phyloP scores from a whole-genome alignment of 1,140 invertebrate genomes.

The Cheumatopsyche charites region DNA sequence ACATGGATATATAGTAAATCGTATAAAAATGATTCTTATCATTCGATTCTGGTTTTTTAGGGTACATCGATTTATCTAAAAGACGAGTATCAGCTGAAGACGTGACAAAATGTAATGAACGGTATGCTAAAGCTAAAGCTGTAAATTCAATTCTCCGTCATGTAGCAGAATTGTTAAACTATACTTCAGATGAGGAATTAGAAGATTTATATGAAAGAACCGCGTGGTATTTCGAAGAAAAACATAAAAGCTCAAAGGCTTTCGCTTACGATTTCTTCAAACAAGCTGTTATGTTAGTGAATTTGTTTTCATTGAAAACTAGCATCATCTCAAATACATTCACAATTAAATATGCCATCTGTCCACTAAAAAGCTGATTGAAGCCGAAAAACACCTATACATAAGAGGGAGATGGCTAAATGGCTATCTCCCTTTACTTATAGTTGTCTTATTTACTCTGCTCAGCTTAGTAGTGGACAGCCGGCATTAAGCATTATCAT shows the following conservation, averaged over 20 bases:
- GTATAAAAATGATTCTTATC: not conserved
- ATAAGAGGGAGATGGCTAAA: too few species aligned
- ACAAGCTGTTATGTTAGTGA: constrained; percentile 91
- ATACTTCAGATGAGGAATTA: constrained; percentile 88
- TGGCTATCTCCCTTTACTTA: too few species aligned
- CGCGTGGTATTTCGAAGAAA: constrained; percentile 99
- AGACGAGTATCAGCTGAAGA: constrained; percentile 97
- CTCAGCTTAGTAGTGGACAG: too few species aligned
- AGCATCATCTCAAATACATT: not conserved
- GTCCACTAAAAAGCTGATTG: too few species aligned
- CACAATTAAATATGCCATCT: not conserved
- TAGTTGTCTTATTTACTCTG: too few species aligned
- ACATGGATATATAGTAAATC: not conserved
- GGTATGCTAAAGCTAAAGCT: constrained; percentile 98
- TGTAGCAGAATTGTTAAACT: constrained; percentile 93
- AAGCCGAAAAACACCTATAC: too few species aligned
- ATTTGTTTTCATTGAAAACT: not conserved
- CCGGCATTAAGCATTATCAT: too few species aligned
- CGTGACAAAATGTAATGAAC: constrained; percentile 96
- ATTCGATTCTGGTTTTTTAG: constrained; percentile 57
- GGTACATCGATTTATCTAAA: constrained; percentile 99
- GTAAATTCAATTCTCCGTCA: constrained; percentile 98
- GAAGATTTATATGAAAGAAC: constrained; percentile 96
- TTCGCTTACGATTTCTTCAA: constrained; percentile 99
- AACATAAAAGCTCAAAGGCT: constrained; percentile 94